A percentile compares a stretch with the other conserved stretches of the same genome.
Conservation (phyloP, 1,140 invertebrate genomes). For the Ridgeia piscesae region DNA sequence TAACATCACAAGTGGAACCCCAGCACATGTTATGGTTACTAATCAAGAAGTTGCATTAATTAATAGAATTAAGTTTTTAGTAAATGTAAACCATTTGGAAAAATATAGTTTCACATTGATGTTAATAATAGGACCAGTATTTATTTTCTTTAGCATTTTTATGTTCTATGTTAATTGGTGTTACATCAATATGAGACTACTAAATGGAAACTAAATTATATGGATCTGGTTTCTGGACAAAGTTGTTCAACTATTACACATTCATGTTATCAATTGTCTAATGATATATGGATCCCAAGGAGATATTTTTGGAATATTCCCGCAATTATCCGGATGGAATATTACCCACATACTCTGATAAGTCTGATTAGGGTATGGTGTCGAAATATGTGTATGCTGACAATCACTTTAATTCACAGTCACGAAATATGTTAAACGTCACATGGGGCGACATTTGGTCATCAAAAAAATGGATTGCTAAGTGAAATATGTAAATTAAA, state of each 20-base stretch:
- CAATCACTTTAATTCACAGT: no score
- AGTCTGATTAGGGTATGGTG: background rate
- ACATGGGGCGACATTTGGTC: no score
- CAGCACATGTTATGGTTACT: background rate
- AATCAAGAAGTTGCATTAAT: background rate
- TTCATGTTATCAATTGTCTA: background rate
- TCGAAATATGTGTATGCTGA: background rate
- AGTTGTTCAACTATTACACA: background rate
- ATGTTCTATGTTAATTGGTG: background rate
- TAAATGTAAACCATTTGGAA: background rate
- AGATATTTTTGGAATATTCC: background rate
- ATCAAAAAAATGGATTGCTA: no score
- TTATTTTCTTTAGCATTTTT: background rate
- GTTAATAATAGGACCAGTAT: background rate
- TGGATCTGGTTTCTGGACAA: background rate
- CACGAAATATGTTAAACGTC: no score
- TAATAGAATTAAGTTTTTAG: background rate
- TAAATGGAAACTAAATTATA: background rate
- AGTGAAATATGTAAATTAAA: no score
- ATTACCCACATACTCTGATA: background rate
- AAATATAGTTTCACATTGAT: background rate
- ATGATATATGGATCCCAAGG: background rate
- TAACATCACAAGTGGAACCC: background rate
- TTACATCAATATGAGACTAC: background rate
- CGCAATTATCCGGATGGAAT: no score